Base-by-base conservation (phyloP, 2,113 vertebrate species). In the Albula goreensis region DNA sequence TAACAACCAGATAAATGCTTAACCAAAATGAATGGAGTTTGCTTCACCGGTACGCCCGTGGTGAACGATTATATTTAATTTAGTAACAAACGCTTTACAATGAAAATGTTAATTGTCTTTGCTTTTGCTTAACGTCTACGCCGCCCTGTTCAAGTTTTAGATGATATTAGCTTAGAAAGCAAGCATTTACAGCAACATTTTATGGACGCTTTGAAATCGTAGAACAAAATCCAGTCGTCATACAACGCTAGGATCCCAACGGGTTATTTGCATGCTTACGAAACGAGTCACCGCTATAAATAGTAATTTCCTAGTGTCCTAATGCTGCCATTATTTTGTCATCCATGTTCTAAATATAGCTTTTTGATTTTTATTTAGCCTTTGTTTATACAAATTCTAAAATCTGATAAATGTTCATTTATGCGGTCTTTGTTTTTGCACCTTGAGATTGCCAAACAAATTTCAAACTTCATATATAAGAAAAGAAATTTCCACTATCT, bases 161-260 rank as follows among this genome's bases (percentile, higher is more conserved):
- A 81, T 52, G 31, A 63, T 48, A 66, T 50, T 60, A 79, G 60
- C 10, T 81, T 50, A 41, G 17, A 82, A 86, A 81, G 57, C 80
- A 81, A 81, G 81, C 80, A 81, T 86, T 82, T 53, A 74, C 50
- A 82, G 85, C 63, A 51, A 81, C 2, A 25, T 13, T 86, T 80
- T 66, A 81, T 86, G 56, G n/a, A 22, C 10, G 56, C 53, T 48
- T 81, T 80, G 56, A 81, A 85, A 81, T 57, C 11, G 63, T 85
- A 17, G 25, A 60, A 41, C 50, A 49, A 19, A 31, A 60, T 12
- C 41, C 2, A 50, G 51, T 85, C 49, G 17, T 25, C 50, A 5
- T 50, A 85, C 2, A 63, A 80, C 7, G 31, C 56, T 7, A 82
- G 10, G 51, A n/a, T 77, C 80, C 9, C 81, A 22, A 57, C 11